Base-by-base conservation (phyloP, 2,888 invertebrate genomes). In the Athrips mouffetella region DNA sequence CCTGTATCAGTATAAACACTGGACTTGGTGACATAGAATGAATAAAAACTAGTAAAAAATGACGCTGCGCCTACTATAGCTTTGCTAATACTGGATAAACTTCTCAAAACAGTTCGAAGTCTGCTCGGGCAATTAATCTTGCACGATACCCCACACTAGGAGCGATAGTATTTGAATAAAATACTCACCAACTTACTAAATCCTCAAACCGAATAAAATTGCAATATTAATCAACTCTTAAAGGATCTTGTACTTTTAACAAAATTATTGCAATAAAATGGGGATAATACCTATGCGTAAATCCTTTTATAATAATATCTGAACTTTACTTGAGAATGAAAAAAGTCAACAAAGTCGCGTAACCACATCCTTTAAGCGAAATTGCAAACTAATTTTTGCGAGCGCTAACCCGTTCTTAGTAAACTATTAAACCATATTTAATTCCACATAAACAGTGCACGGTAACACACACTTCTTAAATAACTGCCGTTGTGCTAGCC, bases 371-470 rank as follows among this genome's bases (percentile, higher is more conserved):
- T 47, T 47, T 48, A 47, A 39, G 60, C 54, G 49, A 62, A 71
- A 70, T 70, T 65, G 61, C 64, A 60, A 62, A 60, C 68, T 66
- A 70, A 73, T 73, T 75, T 73, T 73, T 67, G 62, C 67, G 59
- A 52, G 55, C 66, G 59, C 62, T 70, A 76, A 76, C 76, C 73
- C 66, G 66, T 78, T 76, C 77, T 74, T 65, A 74, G 75, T 80
- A 78, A 81, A 80, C 82, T 81, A 80, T 82, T 82, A 81, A 80
- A 80, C 76, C 75, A 78, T 76, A 80, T 80, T 82, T 81, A 81
- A 83, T 80, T 82, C 74, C 73, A 70, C 73, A 76, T 82, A 80
- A 83, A 80, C 73, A 74, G 69, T 75, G 77, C 76, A 80, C 65
- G 65, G 74, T 74, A 77, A 77, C 77, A 74, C 70, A 78, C 79